A percentile compares a stretch with the other conserved stretches of the same genome.
Evolutionary conservation across 2,797 vertebrate genomes (phyloP).

Genomic region (Rhinella marina): DNA sequence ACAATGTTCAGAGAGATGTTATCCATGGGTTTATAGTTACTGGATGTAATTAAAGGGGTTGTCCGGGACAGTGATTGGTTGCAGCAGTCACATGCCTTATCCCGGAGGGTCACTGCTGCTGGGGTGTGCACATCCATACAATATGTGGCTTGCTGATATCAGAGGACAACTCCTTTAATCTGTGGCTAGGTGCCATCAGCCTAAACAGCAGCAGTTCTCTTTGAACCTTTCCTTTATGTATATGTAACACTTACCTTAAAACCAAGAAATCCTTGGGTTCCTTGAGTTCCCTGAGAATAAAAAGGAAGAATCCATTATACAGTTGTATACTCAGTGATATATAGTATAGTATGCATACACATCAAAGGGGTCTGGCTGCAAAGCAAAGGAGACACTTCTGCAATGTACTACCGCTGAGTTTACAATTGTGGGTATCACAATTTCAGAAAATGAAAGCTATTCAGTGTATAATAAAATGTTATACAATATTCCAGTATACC

Average conservation of each 20-base stretch:
- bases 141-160: too few species aligned
- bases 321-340: neutral
- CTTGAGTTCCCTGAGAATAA: constrained; percentile 67
- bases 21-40: neutral
- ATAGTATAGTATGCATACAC: neutral
- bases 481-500: neutral
- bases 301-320: neutral
- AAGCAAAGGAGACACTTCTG: neutral
- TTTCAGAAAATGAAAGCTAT: neutral
- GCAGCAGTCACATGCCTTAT: too few species aligned
- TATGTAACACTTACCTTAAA: constrained; percentile 64
- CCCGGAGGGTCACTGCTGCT: too few species aligned
- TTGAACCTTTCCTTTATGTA: too few species aligned
- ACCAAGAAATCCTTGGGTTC: constrained; percentile 69
- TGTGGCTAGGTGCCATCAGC: too few species aligned
- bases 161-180: too few species aligned
- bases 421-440: too few species aligned
- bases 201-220: too few species aligned
- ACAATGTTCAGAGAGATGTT: neutral
- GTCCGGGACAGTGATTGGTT: too few species aligned
- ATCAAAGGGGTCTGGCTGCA: neutral
- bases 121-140: too few species aligned
- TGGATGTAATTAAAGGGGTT: neutral
- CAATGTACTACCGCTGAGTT: neutral
- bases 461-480: neutral